A percentile compares a stretch with the other conserved stretches of the same genome.
Evolutionary conservation across 2,888 invertebrate species (phyloP).

Genomic region (Pseudococcus jackbeardsleyi): DNA sequence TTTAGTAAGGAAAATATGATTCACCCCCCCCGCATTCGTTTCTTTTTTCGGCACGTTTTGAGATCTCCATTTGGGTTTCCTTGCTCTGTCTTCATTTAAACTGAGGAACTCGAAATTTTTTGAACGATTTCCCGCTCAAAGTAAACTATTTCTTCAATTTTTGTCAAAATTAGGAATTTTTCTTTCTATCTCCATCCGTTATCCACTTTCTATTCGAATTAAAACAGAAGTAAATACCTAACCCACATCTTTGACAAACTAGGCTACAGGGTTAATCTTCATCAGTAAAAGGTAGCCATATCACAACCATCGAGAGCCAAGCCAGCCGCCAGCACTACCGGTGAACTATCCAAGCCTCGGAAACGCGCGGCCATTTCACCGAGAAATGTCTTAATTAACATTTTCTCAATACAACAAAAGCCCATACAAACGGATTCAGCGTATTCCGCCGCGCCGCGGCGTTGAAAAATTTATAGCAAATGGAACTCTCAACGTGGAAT

Average conservation of each 20-base stretch:
- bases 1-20: no score
- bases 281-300: not conserved
- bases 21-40: no score
- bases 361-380: not conserved
- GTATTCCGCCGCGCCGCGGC: not conserved
- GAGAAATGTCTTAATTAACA: conserved; percentile 29
- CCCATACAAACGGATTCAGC: not conserved
- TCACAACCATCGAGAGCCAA: not conserved
- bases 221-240: not conserved
- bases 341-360: not conserved
- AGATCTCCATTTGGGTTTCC: no score
- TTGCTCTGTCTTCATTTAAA: no score
- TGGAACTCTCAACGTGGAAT: conserved; percentile 1
- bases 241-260: not conserved
- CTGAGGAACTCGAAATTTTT: no score
- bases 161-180: no score
- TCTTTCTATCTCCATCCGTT: no score
- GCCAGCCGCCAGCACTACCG: not conserved
- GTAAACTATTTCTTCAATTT: no score
- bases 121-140: no score
- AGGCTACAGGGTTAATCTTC: conserved; percentile 14
- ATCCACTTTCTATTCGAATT: no score
- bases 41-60: no score
- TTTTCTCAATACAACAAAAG: conserved; percentile 34
- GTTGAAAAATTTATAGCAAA: conserved; percentile 6